phyloP scores from a whole-genome alignment of 1,140 invertebrate species.

The Homarus americanus region DNA sequence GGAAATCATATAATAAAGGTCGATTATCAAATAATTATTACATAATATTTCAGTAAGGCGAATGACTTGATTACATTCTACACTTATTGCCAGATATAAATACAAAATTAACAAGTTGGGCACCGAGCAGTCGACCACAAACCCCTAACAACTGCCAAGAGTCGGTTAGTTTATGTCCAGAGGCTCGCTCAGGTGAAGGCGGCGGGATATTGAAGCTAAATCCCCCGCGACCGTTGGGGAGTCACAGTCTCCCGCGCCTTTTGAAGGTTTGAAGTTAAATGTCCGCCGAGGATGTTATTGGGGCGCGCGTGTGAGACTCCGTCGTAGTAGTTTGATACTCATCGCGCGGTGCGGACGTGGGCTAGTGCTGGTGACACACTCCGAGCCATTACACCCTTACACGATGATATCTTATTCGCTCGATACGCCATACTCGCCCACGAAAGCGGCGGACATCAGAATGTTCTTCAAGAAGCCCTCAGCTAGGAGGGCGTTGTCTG shows the following conservation, averaged over 20 bases:
- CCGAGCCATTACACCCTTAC: no score
- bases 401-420: slow-evolving; percentile 41
- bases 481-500: slow-evolving; percentile 33
- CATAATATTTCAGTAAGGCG: neutral
- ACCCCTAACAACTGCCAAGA: neutral
- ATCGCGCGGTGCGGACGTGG: slow-evolving; percentile 13
- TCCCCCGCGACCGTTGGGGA: slow-evolving; percentile 40
- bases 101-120: neutral
- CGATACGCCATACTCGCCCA: slow-evolving; percentile 15
- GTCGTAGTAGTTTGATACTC: neutral
- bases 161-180: slow-evolving; percentile 36
- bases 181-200: neutral
- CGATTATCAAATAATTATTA: neutral
- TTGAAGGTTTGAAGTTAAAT: slow-evolving; percentile 57
- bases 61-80: neutral
- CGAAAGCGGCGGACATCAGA: slow-evolving; percentile 22
- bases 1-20: neutral
- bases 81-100: neutral
- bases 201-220: slow-evolving; percentile 33
- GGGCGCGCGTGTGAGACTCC: neutral
- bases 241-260: slow-evolving; percentile 7
- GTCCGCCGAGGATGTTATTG: slow-evolving; percentile 37
- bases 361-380: neutral
- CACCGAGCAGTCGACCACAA: neutral
- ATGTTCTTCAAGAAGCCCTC: slow-evolving; percentile 39